phyloP scores from a whole-genome alignment of 1,140 invertebrate species.

The Drosophila kepulauana region DNA sequence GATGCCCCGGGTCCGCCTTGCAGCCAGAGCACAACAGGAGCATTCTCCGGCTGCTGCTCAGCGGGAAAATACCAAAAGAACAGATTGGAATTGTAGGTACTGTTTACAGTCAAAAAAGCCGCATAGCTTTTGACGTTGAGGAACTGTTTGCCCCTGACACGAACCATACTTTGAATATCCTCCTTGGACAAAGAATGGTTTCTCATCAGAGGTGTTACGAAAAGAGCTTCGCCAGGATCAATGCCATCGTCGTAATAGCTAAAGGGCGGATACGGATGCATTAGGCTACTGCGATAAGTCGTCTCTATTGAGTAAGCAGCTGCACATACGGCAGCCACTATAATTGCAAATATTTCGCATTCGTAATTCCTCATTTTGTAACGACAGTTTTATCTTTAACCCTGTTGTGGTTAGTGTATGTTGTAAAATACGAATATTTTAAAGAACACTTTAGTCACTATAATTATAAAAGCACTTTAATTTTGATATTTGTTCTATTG shows the following conservation, averaged over 20 bases:
- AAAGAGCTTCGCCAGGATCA: slow-evolving; percentile 61
- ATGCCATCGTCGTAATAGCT: slow-evolving; percentile 39
- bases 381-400: background rate
- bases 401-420: slow-evolving; percentile 1
- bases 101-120: slow-evolving; percentile 91
- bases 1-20: slow-evolving; percentile 93
- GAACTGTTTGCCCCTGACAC: slow-evolving; percentile 50
- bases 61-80: slow-evolving; percentile 96
- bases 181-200: slow-evolving; percentile 25
- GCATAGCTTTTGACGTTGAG: slow-evolving; percentile 57
- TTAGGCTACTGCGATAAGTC: slow-evolving; percentile 7
- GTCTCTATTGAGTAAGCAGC: background rate
- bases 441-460: slow-evolving; percentile 12
- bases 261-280: slow-evolving; percentile 49
- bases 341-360: slow-evolving; percentile 7
- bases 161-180: slow-evolving; percentile 33
- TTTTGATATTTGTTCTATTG: background rate
- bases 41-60: slow-evolving; percentile 79
- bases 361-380: slow-evolving; percentile 16
- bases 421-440: background rate
- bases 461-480: background rate
- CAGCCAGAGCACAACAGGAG: slow-evolving; percentile 92
- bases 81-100: slow-evolving; percentile 91
- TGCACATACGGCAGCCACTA: slow-evolving; percentile 5
- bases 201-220: slow-evolving; percentile 51